phyloP scores from a whole-genome alignment of 2,888 invertebrate genomes.

The Embidobia sp. region DNA sequence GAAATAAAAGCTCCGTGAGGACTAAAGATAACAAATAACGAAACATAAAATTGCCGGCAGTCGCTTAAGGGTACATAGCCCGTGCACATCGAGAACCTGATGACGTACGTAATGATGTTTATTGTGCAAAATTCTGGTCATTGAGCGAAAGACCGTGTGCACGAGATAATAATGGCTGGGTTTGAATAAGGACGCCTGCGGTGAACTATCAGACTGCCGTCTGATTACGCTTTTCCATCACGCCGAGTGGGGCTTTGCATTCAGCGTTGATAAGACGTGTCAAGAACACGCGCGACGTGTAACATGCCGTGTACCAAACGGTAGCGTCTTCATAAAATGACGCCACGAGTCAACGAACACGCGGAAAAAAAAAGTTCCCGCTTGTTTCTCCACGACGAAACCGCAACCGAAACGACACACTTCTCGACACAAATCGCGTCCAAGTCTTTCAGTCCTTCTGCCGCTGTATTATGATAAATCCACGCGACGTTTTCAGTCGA shows the following conservation, averaged over 20 bases:
- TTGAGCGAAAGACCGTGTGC: constrained; percentile 40
- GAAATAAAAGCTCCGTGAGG: too few species aligned
- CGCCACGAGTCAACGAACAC: constrained; percentile 25
- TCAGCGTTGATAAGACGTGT: constrained; percentile 30
- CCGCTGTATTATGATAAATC: too few species aligned
- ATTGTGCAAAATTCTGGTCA: constrained; percentile 52
- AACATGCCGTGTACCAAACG: constrained; percentile 11
- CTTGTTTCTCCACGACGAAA: not conserved
- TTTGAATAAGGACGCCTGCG: constrained; percentile 45
- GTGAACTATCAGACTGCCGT: constrained; percentile 56
- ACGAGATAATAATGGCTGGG: constrained; percentile 36
- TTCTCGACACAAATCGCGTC: too few species aligned
- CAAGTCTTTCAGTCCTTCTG: too few species aligned
- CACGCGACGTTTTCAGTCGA: too few species aligned
- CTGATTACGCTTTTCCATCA: constrained; percentile 52
- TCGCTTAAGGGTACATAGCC: not conserved
- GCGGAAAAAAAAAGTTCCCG: constrained; percentile 10
- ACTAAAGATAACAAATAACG: too few species aligned
- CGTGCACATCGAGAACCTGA: constrained; percentile 9
- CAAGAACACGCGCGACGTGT: constrained; percentile 27
- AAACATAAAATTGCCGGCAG: too few species aligned
- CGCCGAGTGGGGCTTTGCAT: constrained; percentile 33
- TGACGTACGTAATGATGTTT: constrained; percentile 43
- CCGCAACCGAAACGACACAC: too few species aligned
- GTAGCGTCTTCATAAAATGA: constrained; percentile 21